phyloP scores from a whole-genome alignment of 1,140 invertebrate species.

The silkworm (Bombyx mori) region DNA sequence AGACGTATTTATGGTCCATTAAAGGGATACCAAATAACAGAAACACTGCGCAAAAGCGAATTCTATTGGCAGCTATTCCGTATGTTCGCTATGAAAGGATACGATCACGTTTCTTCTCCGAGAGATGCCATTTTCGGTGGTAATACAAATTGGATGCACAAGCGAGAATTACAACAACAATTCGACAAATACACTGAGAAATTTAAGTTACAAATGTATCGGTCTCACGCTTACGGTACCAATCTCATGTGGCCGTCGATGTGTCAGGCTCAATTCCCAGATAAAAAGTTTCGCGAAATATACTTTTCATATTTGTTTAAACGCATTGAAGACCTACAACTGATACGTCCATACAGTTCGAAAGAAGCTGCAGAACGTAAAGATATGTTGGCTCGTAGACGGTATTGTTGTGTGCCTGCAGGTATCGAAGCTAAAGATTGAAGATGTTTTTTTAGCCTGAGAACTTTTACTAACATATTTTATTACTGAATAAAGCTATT shows the following conservation, averaged over 20 bases:
- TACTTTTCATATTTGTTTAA: slow-evolving; percentile 51
- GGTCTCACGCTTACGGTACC: slow-evolving; percentile 39
- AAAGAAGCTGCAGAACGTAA: slow-evolving; percentile 34
- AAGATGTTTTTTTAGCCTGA: too few relatives aligned
- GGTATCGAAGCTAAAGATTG: slow-evolving; percentile 22
- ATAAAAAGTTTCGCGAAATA: slow-evolving; percentile 57
- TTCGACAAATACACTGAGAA: slow-evolving; percentile 34
- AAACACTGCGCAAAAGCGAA: slow-evolving; percentile 33
- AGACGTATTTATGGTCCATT: slow-evolving; percentile 40
- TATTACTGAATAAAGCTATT: too few relatives aligned
- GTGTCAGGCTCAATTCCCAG: slow-evolving; percentile 47
- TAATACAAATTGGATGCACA: slow-evolving; percentile 41
- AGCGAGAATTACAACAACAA: slow-evolving; percentile 40
- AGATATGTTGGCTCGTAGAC: slow-evolving; percentile 22
- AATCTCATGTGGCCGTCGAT: slow-evolving; percentile 56
- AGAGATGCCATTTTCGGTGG: slow-evolving; percentile 27
- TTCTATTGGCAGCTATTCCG: slow-evolving; percentile 36
- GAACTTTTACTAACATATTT: too few relatives aligned
- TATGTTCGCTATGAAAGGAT: slow-evolving; percentile 28
- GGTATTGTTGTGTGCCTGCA: slow-evolving; percentile 38
- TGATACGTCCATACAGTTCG: slow-evolving; percentile 53
- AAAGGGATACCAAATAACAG: slow-evolving; percentile 22
- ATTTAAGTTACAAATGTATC: slow-evolving; percentile 41
- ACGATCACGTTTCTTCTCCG: slow-evolving; percentile 33
- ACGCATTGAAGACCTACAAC: slow-evolving; percentile 37